Conservation (phyloP, 1,140 invertebrate genomes). For the Diorhabda carinulata region DNA sequence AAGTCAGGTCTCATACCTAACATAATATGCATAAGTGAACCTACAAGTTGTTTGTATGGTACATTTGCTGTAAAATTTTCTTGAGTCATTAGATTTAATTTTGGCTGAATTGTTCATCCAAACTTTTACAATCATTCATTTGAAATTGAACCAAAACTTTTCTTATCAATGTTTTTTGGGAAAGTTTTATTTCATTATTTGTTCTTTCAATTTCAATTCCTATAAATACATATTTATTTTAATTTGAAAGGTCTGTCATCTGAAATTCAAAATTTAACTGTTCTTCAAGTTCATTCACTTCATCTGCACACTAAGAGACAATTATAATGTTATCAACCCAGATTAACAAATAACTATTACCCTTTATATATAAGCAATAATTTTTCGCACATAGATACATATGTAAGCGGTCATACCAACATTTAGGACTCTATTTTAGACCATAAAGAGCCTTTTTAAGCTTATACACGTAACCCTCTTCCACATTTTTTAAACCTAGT, state of each 20-base stretch:
- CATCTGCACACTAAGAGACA: conserved; percentile 23
- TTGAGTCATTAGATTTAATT: conserved; percentile 12
- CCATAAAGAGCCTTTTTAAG: conserved; percentile 41
- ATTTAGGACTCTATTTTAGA: conserved; percentile 39
- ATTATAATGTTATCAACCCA: conserved; percentile 44
- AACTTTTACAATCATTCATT: conserved; percentile 21
- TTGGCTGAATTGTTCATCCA: conserved; percentile 23
- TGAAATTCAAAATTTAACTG: conserved; percentile 13
- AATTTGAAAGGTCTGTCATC: conserved; percentile 17
- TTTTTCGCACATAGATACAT: not conserved
- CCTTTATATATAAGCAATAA: conserved; percentile 28
- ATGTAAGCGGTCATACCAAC: conserved; percentile 38
- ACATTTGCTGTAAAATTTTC: conserved; percentile 7
- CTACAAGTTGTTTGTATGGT: conserved; percentile 16
- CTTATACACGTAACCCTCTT: conserved; percentile 14
- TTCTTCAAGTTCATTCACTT: conserved; percentile 12
- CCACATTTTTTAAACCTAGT: conserved; percentile 24
- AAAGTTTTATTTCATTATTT: conserved; percentile 6
- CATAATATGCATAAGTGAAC: conserved; percentile 16
- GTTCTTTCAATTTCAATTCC: conserved; percentile 22
- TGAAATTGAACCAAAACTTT: conserved; percentile 14
- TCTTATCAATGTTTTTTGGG: conserved; percentile 13
- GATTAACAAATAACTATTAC: conserved; percentile 25
- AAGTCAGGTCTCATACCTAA: conserved; percentile 22
- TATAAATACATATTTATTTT: conserved; percentile 12